Conservation (phyloP, 2,113 vertebrate genomes). For the Daubentonia madagascariensis region DNA sequence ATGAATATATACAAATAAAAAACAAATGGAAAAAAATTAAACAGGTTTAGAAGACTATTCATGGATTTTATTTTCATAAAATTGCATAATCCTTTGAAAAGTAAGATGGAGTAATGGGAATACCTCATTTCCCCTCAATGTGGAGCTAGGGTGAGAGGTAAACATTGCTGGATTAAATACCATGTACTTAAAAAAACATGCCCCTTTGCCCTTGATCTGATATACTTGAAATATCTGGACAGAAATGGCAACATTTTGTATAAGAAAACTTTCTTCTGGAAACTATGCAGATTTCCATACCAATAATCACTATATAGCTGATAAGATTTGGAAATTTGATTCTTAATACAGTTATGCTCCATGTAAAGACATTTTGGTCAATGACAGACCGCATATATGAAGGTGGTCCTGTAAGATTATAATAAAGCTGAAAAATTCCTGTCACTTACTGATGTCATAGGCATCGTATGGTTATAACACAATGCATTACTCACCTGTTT, state of each 20-base stretch:
- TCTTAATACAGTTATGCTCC: not conserved
- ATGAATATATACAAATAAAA: no score
- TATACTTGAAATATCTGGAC: not conserved
- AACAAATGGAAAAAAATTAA: not conserved
- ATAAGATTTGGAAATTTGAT: not conserved
- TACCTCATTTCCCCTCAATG: not conserved
- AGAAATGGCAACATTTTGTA: not conserved
- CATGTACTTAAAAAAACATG: not conserved
- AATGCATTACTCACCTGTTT: not conserved
- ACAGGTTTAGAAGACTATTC: not conserved
- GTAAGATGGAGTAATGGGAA: not conserved
- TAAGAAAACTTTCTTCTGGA: not conserved
- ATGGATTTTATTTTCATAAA: not conserved
- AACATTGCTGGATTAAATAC: not conserved
- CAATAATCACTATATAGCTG: not conserved
- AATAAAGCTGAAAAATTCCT: not conserved
- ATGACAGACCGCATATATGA: not conserved
- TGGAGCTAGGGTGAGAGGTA: not conserved
- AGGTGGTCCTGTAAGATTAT: not conserved
- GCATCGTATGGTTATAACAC: not conserved
- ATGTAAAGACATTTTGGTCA: not conserved
- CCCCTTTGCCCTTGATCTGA: not conserved
- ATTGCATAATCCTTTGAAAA: not conserved
- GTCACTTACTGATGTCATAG: not conserved
- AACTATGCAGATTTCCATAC: not conserved